phyloP scores from a whole-genome alignment of 2,797 vertebrate species.

The Falco rusticolus region DNA sequence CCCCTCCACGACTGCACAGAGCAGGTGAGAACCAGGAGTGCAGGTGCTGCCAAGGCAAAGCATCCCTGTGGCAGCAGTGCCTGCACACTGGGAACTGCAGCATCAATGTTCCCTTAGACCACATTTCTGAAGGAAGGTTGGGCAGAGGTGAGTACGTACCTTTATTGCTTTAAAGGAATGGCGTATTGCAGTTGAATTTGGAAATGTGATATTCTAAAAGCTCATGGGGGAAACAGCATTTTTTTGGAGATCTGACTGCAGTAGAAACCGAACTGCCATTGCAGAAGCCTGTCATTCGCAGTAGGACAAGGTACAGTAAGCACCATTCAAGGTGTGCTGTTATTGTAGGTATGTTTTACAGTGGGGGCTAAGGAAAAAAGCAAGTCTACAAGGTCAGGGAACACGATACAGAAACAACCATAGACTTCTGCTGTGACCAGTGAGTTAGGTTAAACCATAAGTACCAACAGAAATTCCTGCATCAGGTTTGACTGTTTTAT shows the following conservation, averaged over 20 bases:
- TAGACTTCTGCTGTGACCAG: not conserved
- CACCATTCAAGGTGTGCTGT: not conserved
- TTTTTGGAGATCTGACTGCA: not conserved
- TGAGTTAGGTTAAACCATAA: not conserved
- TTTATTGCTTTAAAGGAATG: not conserved
- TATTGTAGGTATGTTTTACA: not conserved
- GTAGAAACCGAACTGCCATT: not conserved
- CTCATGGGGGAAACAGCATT: not conserved
- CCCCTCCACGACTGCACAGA: not conserved
- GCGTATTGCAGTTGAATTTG: not conserved
- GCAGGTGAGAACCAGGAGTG: not conserved
- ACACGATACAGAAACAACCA: not conserved
- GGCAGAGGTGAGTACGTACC: slow-evolving; percentile 29
- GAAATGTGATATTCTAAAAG: not conserved
- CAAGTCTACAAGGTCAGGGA: not conserved
- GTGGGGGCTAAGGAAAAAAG: not conserved
- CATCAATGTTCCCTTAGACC: not conserved
- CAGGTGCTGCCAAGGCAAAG: not conserved
- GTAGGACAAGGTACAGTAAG: not conserved
- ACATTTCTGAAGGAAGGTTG: not conserved
- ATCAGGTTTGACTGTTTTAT: not conserved
- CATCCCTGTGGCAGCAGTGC: not conserved
- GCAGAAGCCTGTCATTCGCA: not conserved
- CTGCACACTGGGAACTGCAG: not conserved
- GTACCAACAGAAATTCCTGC: not conserved